These are phyloP conservation scores for Gadopsis bispinosus DNA, from an alignment of 2,797 vertebrate species.

Conservation along the genomic window DNA sequence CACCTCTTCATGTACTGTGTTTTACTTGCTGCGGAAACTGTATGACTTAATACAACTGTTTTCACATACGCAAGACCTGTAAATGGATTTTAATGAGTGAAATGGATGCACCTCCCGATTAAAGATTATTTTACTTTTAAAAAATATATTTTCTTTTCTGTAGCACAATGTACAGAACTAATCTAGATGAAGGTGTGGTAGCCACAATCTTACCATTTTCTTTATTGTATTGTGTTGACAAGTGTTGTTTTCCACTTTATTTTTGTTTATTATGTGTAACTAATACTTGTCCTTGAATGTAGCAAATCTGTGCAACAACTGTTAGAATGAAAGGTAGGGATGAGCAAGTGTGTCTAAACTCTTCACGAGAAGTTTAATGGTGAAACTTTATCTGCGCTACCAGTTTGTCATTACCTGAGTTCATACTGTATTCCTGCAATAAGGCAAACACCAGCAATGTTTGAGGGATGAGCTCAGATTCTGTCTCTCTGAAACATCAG, in stretches of 20 bases:
- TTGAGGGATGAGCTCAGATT: conserved; percentile 63
- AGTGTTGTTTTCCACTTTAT: not conserved
- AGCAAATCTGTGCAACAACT: not conserved
- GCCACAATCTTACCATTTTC: not conserved
- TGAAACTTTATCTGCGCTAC: conserved; percentile 34
- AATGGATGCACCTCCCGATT: not conserved
- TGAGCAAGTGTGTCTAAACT: not conserved
- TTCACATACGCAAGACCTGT: not conserved
- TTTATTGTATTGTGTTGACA: not conserved
- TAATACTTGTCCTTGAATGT: not conserved
- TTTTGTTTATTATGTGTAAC: not conserved
- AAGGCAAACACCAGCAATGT: conserved; percentile 57
- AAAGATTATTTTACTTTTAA: not conserved
- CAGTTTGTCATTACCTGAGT: conserved; percentile 48
- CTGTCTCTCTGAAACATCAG: conserved; percentile 54
- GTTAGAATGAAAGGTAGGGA: not conserved
- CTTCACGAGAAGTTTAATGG: not conserved
- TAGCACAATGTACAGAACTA: not conserved
- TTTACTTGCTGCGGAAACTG: conserved; percentile 11
- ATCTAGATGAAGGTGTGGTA: not conserved
- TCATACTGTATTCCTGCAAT: conserved; percentile 25
- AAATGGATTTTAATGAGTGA: not conserved
- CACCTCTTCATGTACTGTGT: not conserved
- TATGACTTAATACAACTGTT: not conserved
- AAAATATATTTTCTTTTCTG: not conserved